Evolutionary conservation across 2,888 invertebrate genomes (phyloP), one percentile per base, ranked within the genome.

Genomic region (Lepidocyrtoides sp.): DNA sequence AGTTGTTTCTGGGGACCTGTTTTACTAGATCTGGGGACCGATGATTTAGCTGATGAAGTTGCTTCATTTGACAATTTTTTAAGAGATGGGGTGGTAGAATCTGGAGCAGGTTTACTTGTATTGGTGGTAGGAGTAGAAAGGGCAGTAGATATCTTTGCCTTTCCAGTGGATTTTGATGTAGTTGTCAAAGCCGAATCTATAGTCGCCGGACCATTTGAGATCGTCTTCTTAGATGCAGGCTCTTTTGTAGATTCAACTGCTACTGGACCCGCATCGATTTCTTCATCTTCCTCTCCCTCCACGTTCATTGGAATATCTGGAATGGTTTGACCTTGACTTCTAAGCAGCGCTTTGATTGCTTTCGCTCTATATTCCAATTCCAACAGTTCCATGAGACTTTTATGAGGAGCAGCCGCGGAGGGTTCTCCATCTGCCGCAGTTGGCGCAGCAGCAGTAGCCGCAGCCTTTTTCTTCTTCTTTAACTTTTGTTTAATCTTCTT

Each of bases 331-430:
- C 93, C 94, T 87, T 95, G 95, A 57, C 94, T 95, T 85, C 95
- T 95, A 32, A 96, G 94, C 94, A 96, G 95, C 14, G 95, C 95
- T 90, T 95, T 95, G 81, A 96, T 96, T 17, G 95, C 95, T 72
- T 94, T 93, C 95, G 95, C 96, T 82, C 96, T 95, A 95, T 95
- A 95, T 93, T 96, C 95, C 69, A 96, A 94, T 92, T 96, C 95
- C 41, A 96, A 93, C 10, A 96, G 94, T 92, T 96, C 96, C 95
- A 95, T 95, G 72, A 94, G 86, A 66, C 92, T 93, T 69, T 93
- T 91, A 44, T 92, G 89, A 36, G 91, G 91, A 57, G 87, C 85
- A 0, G 82, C 51, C 14, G 81, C 77, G 32, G 86, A 41, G 14
- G 51, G 63, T 4, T 54, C 57, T 8, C 60, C 26, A 23, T 44